These are phyloP conservation scores for Phenacoccus solenopsis DNA, from an alignment of 1,140 invertebrate genomes.

Conservation along the genomic window DNA sequence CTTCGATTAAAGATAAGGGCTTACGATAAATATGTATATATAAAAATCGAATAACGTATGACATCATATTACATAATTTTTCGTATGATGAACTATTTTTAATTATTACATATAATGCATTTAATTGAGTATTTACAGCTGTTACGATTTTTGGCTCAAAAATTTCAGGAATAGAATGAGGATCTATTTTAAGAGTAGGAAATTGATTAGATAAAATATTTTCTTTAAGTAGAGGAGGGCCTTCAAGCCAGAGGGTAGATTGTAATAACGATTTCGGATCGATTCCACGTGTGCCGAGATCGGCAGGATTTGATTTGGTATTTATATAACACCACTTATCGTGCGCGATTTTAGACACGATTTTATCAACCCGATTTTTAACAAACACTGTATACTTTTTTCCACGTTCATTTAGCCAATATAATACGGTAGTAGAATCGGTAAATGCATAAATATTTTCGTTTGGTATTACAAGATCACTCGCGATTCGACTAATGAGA, in stretches of 20 bases:
- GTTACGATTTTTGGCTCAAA: neutral
- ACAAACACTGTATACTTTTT: constrained; percentile 26
- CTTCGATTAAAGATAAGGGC: neutral
- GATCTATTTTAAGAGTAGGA: too few relatives aligned
- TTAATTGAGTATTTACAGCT: neutral
- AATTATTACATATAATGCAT: neutral
- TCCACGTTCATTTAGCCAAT: constrained; percentile 29
- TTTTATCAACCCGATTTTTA: neutral
- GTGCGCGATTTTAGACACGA: neutral
- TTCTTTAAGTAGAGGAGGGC: too few relatives aligned
- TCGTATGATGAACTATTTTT: neutral
- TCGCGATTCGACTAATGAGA: neutral
- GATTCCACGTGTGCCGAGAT: constrained; percentile 21
- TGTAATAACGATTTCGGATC: constrained; percentile 10
- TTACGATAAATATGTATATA: neutral
- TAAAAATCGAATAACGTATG: neutral
- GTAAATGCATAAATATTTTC: constrained; percentile 23
- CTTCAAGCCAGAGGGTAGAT: neutral
- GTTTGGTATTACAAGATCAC: neutral
- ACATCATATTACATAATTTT: neutral
- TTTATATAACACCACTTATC: constrained; percentile 27
- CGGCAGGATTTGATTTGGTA: constrained; percentile 28
- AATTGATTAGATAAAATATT: too few relatives aligned
- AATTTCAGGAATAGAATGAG: constrained; percentile 2
- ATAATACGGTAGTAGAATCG: constrained; percentile 30